These are phyloP conservation scores for Drosophila nasuta DNA, from an alignment of 1,140 invertebrate genomes.

Conservation along the genomic window DNA sequence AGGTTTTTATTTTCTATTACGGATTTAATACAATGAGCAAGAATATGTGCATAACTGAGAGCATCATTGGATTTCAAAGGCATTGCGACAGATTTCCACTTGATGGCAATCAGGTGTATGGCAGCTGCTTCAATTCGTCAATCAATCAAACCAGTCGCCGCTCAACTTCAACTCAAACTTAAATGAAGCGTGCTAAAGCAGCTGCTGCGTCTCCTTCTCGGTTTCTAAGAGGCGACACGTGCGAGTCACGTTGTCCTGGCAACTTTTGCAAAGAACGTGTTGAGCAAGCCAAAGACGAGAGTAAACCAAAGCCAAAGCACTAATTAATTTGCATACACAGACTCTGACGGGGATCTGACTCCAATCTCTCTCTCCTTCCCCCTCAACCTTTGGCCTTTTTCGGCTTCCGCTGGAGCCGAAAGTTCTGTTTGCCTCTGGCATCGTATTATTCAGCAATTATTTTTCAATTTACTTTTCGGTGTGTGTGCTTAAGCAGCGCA, in stretches of 20 bases:
- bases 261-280: slow-evolving; percentile 21
- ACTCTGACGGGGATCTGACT: not conserved
- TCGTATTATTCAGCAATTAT: slow-evolving; percentile 68
- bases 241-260: slow-evolving; percentile 34
- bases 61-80: slow-evolving; percentile 61
- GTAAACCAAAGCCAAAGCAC: slow-evolving; percentile 18
- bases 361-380: too few species aligned
- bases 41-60: slow-evolving; percentile 21
- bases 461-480: slow-evolving; percentile 65
- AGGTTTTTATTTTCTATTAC: slow-evolving; percentile 17
- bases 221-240: slow-evolving; percentile 41
- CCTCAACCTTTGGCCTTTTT: not conserved
- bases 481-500: slow-evolving; percentile 31
- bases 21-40: slow-evolving; percentile 22
- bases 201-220: not conserved
- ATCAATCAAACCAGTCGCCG: slow-evolving; percentile 32
- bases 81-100: slow-evolving; percentile 35
- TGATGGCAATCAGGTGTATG: slow-evolving; percentile 43
- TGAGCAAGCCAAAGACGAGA: slow-evolving; percentile 7
- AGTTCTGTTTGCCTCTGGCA: slow-evolving; percentile 16
- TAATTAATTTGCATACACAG: slow-evolving; percentile 41
- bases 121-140: slow-evolving; percentile 47
- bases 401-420: not conserved
- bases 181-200: slow-evolving; percentile 26
- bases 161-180: slow-evolving; percentile 12